A percentile compares a stretch with the other conserved stretches of the same genome.
Evolutionary conservation across 2,113 vertebrate genomes (phyloP).

Genomic region (Pituophis catenifer): DNA sequence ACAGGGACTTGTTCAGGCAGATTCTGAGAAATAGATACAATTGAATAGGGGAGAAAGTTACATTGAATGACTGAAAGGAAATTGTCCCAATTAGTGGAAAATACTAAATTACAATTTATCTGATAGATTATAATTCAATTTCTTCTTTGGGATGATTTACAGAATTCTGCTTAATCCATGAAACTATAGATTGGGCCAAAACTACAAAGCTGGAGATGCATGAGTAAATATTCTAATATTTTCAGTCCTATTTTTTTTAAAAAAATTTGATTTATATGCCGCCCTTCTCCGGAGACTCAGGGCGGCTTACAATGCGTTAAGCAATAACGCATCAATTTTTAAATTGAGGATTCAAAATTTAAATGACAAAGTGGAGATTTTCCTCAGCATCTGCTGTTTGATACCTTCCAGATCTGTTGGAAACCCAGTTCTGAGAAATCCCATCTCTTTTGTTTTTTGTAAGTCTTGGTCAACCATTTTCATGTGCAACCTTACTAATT

Average conservation of each 20-base stretch:
- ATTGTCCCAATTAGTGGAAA: background rate
- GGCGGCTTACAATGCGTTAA: no score
- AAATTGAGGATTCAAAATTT: background rate
- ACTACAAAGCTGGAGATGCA: background rate
- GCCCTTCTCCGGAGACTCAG: no score
- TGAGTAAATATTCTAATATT: background rate
- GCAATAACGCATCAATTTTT: background rate
- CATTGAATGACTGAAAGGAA: background rate
- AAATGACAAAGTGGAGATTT: background rate
- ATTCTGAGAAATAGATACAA: no score
- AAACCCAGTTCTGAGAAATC: background rate
- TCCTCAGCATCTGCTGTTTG: background rate
- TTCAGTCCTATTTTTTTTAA: background rate
- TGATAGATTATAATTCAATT: conserved; percentile 9
- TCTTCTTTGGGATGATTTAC: conserved; percentile 30
- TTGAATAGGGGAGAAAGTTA: no score
- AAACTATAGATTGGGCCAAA: background rate
- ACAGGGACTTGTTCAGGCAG: no score
- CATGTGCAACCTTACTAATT: no score
- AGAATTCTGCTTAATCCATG: background rate
- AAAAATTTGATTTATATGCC: no score
- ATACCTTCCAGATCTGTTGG: background rate
- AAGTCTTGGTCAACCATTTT: background rate
- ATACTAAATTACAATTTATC: background rate
- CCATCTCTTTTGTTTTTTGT: background rate